A percentile compares a stretch with the other conserved stretches of the same genome.
Evolutionary conservation across 2,888 invertebrate species (phyloP).

Genomic region (Ormia ochracea): DNA sequence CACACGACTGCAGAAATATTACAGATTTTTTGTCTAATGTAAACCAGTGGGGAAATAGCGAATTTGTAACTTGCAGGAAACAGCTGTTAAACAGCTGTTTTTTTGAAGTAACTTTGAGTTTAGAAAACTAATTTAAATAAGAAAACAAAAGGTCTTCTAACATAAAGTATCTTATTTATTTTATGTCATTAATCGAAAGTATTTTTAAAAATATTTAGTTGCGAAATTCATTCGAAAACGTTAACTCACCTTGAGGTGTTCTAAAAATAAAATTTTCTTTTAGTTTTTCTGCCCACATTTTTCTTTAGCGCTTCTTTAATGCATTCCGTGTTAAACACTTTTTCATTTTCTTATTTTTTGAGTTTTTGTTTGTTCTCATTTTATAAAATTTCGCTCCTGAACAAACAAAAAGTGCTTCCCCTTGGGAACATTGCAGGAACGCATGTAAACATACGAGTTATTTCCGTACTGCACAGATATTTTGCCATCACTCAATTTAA

Average conservation of each 20-base stretch:
- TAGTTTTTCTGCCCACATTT: background rate
- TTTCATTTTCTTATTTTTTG: background rate
- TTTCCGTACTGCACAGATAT: slow-evolving; percentile 6
- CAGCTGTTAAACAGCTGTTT: no score
- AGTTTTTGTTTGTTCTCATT: background rate
- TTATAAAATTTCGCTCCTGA: background rate
- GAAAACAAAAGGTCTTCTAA: background rate
- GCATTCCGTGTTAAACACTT: background rate
- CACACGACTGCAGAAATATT: no score
- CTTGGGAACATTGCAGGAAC: slow-evolving; percentile 32
- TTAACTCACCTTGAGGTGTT: slow-evolving; percentile 39
- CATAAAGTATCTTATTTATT: background rate
- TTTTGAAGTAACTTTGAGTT: background rate
- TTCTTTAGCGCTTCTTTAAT: slow-evolving; percentile 12
- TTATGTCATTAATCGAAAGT: background rate
- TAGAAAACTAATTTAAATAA: no score
- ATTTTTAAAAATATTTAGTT: background rate
- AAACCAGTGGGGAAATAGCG: no score
- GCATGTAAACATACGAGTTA: slow-evolving; percentile 17
- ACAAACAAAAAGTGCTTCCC: slow-evolving; percentile 40
- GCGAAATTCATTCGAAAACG: background rate
- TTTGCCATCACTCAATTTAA: slow-evolving; percentile 54
- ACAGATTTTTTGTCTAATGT: no score
- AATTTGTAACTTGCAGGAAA: no score
- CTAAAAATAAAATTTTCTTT: slow-evolving; percentile 31